Conservation (phyloP, 1,140 invertebrate genomes). For the Manduca sexta region DNA sequence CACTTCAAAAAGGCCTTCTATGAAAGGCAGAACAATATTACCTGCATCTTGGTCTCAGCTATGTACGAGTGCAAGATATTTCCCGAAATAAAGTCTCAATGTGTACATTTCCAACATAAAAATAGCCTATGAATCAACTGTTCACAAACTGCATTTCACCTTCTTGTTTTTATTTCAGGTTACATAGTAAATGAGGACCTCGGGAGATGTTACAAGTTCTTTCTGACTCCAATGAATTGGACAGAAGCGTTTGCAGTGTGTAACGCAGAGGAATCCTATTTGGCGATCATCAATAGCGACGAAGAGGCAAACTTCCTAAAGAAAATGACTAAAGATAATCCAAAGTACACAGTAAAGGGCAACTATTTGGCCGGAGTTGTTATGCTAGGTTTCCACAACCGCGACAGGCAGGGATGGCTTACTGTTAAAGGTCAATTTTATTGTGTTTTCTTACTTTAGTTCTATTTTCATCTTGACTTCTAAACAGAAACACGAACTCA, state of each 20-base stretch:
- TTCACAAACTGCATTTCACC: too few species aligned
- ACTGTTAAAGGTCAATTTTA: conserved; percentile 38
- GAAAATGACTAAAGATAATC: conserved; percentile 24
- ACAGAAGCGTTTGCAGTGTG: conserved; percentile 48
- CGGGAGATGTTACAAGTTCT: conserved; percentile 61
- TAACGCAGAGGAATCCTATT: conserved; percentile 48
- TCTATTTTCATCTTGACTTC: too few species aligned
- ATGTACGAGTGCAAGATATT: too few species aligned
- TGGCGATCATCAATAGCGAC: conserved; percentile 55
- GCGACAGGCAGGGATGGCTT: conserved; percentile 33
- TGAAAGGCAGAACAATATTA: too few species aligned
- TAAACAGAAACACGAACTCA: too few species aligned
- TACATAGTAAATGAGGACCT: conserved; percentile 35
- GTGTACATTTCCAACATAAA: too few species aligned
- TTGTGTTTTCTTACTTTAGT: too few species aligned
- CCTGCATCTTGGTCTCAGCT: too few species aligned
- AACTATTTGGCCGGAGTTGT: conserved; percentile 37
- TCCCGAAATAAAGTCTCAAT: too few species aligned
- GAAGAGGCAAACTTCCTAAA: conserved; percentile 40
- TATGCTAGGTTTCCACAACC: conserved; percentile 45
- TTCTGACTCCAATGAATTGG: conserved; percentile 48
- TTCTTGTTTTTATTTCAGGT: conserved; percentile 27
- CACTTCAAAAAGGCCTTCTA: too few species aligned
- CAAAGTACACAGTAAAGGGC: conserved; percentile 27
- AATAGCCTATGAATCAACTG: too few species aligned